Base-by-base conservation (phyloP, 2,888 invertebrate genomes). In the Dicroscelio sp. region DNA sequence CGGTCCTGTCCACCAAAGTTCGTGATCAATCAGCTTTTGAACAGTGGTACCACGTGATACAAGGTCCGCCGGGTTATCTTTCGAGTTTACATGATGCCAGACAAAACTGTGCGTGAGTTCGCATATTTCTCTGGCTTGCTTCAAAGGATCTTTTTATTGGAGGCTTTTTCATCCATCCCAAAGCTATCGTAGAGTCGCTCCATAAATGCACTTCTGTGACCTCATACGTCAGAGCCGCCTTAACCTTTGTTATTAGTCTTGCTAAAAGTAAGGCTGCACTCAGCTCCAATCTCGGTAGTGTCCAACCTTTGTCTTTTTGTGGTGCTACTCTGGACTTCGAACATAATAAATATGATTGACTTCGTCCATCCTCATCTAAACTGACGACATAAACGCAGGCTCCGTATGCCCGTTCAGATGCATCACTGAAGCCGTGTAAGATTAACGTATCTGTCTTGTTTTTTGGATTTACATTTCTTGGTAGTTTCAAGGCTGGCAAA, bases 381-480 rank as follows among this genome's bases (percentile, higher is more conserved):
- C 35, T 69, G 8, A 75, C 33, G 2, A 92, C 17, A 31, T 95
- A 94, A 5, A 95, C 65, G 65, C 94, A 94, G 0, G 93, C 94
- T 23, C 94, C 94, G 65, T 93, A 94, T 0, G 92, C 94, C 12
- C 73, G 89, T 23, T 93, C 92, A 1, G 90, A 93, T 5, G 94
- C 93, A 60, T 94, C 94, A 20, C 91, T 76, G 35, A 95, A 95
- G 2, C 69, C 43, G n/a, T 69, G 92, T 14, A 94, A 25, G 14
- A 33, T 48, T n/a, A 85, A 4, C n/a, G 23, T 27, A 17, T 20
- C 35, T 10, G 23, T 17, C 6, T 71, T 10, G 31, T 86, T 82
- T 48, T 67, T 38, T 17, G 67, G 43, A 25, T 76, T 60, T 0
- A 85, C 63, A n/a, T 88, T 90, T 43, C 91, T 23, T 20, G 23